Evolutionary conservation across 1,140 invertebrate species (phyloP).

Genomic region (Pseudomyrmex gracilis): DNA sequence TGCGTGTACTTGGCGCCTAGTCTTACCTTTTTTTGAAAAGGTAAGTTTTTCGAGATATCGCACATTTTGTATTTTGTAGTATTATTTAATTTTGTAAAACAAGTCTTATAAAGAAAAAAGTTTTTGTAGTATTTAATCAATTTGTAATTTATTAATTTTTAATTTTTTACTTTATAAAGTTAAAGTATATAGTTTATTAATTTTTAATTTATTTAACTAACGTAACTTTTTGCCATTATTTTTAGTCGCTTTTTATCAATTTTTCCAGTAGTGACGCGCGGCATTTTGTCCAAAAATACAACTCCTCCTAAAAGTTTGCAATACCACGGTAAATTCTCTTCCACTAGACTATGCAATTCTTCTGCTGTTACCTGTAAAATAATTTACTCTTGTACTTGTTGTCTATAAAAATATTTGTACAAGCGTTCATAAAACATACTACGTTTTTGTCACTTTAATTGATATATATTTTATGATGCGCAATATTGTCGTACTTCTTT

Average conservation of each 20-base stretch:
- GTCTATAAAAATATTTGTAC: neutral
- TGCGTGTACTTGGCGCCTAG: too few relatives aligned
- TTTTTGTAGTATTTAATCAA: too few relatives aligned
- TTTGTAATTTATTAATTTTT: too few relatives aligned
- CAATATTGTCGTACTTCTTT: conserved; percentile 71
- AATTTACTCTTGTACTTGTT: conserved; percentile 3
- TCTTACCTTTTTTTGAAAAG: too few relatives aligned
- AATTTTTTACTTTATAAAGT: too few relatives aligned
- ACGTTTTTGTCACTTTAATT: neutral
- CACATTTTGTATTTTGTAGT: too few relatives aligned
- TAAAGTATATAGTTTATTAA: too few relatives aligned
- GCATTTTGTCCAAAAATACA: conserved; percentile 87
- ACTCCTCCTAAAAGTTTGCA: conserved; percentile 87
- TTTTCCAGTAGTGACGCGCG: conserved; percentile 88
- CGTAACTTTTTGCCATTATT: conserved; percentile 71
- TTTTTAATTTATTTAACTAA: too few relatives aligned
- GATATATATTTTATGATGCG: neutral
- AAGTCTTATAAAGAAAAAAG: too few relatives aligned
- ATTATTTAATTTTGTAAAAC: too few relatives aligned
- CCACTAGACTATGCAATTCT: conserved; percentile 74
- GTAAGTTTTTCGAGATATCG: too few relatives aligned
- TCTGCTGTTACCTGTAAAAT: conserved; percentile 72
- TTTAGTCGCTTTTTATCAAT: conserved; percentile 85
- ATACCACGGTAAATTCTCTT: conserved; percentile 78
- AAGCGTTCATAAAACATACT: neutral